These are phyloP conservation scores for Pachydiplax longipennis DNA, from an alignment of 2,888 invertebrate genomes.

Conservation along the genomic window DNA sequence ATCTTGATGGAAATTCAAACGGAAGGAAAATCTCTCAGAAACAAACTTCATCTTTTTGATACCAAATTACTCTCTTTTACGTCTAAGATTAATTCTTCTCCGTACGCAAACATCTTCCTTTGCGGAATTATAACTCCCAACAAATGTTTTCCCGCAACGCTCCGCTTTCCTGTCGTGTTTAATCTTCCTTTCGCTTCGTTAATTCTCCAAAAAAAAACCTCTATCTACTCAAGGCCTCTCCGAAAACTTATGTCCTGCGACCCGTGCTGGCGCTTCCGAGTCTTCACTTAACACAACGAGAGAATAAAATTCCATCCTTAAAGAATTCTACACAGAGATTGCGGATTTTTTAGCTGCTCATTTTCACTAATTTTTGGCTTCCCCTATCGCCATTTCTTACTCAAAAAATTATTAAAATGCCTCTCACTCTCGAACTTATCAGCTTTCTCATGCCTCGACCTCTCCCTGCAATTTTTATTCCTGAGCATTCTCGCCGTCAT, in stretches of 20 bases:
- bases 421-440: not conserved
- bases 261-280: conserved; percentile 3
- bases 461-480: not conserved
- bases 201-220: not conserved
- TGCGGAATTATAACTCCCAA: not conserved
- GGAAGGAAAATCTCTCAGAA: not conserved
- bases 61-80: not conserved
- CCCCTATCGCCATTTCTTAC: not conserved
- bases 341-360: not conserved
- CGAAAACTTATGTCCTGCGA: conserved; percentile 4
- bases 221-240: not conserved
- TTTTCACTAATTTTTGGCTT: not conserved
- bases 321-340: not conserved
- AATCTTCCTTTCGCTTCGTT: conserved; percentile 17
- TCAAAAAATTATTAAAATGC: not conserved
- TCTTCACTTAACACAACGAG: not conserved
- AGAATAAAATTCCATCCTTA: not conserved
- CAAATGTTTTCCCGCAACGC: not conserved
- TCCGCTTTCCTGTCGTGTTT: not conserved
- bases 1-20: not conserved
- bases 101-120: not conserved
- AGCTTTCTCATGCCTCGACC: not conserved
- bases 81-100: not conserved
- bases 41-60: not conserved
- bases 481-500: not conserved